Base-by-base conservation (phyloP, 2,113 vertebrate species). In the Marmota flaviventris region DNA sequence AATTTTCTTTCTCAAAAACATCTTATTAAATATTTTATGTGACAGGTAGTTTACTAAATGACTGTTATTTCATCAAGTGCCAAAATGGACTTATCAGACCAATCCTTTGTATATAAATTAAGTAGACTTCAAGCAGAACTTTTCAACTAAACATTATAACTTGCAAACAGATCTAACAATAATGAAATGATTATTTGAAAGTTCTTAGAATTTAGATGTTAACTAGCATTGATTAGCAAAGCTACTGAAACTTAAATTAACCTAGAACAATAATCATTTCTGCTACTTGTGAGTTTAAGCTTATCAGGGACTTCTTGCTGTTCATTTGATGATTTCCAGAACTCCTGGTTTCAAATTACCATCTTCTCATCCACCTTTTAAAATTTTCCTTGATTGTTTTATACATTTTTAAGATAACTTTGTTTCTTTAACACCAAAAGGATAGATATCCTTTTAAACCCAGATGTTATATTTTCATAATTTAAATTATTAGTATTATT, bases 401-500 rank as follows among this genome's bases (percentile, higher is more conserved):
- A 39, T 42, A 51, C 5, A 93, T 4, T 32, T 83, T 78, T 85
- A 85, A 69, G 77, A 81, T 92, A 2, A 82, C 48, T n/a, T 45
- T 4, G 37, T 12, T 72, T 92, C 48, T 76, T 9, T 94, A 18
- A 1, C 16, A 34, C 4, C 29, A 75, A 25, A 56, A 48, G 90
- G 70, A 75, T 0, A 18, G 3, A 32, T 86, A 63, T 48, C 83
- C 17, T 78, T 83, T 78, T 86, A 65, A 83, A 78, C 17, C 1
- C 0, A 20, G 17, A 87, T 72, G 13, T 81, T 85, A 78, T n/a
- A 65, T 85, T 86, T 85, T 82, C 17, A 82, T 67, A 18, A 37
- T 83, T 95, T 39, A 65, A 56, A 61, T 20, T 93, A 58, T 37
- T 77, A 72, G 32, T 25, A 53, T 45, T 79, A 96, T 92, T 91